Evolutionary conservation across 2,113 vertebrate genomes (phyloP), one percentile per base, ranked within the genome.

Genomic region (Leucosticte australis): DNA sequence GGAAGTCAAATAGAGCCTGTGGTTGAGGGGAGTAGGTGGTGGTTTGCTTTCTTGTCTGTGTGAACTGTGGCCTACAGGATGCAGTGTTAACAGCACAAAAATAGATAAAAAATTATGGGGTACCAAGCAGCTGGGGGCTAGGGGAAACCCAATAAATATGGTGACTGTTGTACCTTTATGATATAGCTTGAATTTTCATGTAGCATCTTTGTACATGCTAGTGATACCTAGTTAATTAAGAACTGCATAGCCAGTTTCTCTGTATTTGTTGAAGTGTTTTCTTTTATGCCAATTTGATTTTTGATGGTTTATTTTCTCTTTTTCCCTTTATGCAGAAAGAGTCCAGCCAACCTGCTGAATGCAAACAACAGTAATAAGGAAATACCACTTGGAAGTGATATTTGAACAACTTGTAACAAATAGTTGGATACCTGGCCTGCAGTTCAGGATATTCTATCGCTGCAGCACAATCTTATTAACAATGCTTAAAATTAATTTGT

Each of bases 341-440:
- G 91, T 97, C 98, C 95, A 98, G 98, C 97, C 99, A 99, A 97
- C 99, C 99, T 84, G 98, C 99, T 47, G 99, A 99, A 97, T 99
- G 99, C 98, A 99, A 99, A 97, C 99, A 99, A 98, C 99, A 99
- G 98, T 99, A 98, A 99, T 96, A 63, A 93, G 96, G 96, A 94
- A 97, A 97, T 91, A 95, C 96, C 97, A 96, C 94, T 93, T 96
- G 98, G 96, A 96, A 97, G 94, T 95, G 96, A 97, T 97, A 97
- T 97, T 95, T 96, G 96, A 97, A 96, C 94, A 96, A 94, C 93
- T 83, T 95, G 91, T 95, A 97, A 96, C 92, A 97, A 97, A 98
- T 97, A 96, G 95, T 97, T 97, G 97, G 97, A 97, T 97, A 97
- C 96, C 97, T 98, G 97, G 97, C 98, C 96, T 97, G 97, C 97